Evolutionary conservation across 2,113 vertebrate species (phyloP), one percentile per base, ranked within the genome.

Genomic region (Chionis minor): DNA sequence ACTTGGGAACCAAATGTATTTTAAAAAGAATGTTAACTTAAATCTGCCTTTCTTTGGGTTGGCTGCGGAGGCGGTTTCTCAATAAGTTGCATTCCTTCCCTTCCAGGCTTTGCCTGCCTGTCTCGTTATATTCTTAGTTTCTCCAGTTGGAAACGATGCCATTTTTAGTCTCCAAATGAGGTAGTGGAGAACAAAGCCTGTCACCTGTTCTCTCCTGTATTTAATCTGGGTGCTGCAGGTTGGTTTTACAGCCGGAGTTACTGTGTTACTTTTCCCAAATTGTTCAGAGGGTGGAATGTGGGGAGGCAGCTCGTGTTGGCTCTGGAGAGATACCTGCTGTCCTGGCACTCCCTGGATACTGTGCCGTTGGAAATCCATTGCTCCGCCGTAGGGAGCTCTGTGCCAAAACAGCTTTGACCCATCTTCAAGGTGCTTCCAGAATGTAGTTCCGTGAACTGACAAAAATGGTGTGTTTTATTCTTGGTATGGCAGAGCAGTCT

Each of bases 81-180:
- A 56, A 12, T 33, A 79, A 79, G 52, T n/a, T 27, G 44, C 47
- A 24, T 94, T 95, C 40, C 52, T 82, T 89, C 44, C 81, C 47
- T 86, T 56, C 61, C 44, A 82, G 66, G 40, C 61, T 87, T 90
- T 92, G 78, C 81, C 65, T 67, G 72, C 44, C 86, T 62, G 59
- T 44, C 47, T 81, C 3, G 16, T 84, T 67, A 24, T 33, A 52
- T 69, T 91, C 61, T 88, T 91, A 80, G 66, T 63, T 91, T 90
- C 90, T 96, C 49, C 33, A 6, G 33, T 40, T 93, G 62, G 84
- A 80, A 95, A 40, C 0, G 0, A 16, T 91, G 81, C 81, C 44
- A 8, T 81, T 91, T 97, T 94, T 95, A 95, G 89, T 61, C 56
- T 81, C n/a, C 45, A 56, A 5, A 51, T 44, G 55, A 87, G 67